These are phyloP conservation scores for Leptopterna dolabrata DNA, from an alignment of 2,888 invertebrate genomes.

Conservation along the genomic window DNA sequence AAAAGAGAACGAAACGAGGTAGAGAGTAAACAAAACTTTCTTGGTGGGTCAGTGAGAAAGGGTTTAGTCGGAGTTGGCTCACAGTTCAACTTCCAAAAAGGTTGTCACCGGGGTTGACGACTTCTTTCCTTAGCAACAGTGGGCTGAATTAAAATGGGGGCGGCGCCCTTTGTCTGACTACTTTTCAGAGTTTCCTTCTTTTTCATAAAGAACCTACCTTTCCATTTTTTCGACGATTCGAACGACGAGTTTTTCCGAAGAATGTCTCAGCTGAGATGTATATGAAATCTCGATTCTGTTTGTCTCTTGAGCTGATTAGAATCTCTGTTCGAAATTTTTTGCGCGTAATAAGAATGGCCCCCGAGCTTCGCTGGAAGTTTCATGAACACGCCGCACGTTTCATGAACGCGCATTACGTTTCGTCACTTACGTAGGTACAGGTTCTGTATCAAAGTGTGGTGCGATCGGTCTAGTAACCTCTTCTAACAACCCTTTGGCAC, in stretches of 20 bases:
- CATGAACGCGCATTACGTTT: no score
- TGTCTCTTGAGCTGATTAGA: no score
- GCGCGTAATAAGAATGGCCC: no score
- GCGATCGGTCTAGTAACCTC: no score
- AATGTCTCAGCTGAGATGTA: no score
- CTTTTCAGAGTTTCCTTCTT: not conserved
- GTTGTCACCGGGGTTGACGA: constrained; percentile 3
- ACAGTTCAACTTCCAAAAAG: constrained; percentile 9
- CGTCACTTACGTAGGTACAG: no score
- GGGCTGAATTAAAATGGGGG: not conserved
- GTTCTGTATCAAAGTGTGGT: no score
- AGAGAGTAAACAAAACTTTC: not conserved
- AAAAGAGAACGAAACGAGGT: not conserved
- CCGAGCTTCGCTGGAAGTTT: no score
- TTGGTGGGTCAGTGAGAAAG: not conserved
- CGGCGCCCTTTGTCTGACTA: not conserved
- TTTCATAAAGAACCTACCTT: not conserved
- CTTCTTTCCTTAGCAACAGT: constrained; percentile 10
- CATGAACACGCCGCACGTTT: no score
- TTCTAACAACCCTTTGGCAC: no score
- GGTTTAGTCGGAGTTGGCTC: constrained; percentile 7
- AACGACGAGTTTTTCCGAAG: not conserved
- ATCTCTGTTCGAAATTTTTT: no score
- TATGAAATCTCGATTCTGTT: no score
- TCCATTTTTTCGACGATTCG: not conserved